Evolutionary conservation across 1,140 invertebrate genomes (phyloP).

Genomic region (Penaeus vannamei): DNA sequence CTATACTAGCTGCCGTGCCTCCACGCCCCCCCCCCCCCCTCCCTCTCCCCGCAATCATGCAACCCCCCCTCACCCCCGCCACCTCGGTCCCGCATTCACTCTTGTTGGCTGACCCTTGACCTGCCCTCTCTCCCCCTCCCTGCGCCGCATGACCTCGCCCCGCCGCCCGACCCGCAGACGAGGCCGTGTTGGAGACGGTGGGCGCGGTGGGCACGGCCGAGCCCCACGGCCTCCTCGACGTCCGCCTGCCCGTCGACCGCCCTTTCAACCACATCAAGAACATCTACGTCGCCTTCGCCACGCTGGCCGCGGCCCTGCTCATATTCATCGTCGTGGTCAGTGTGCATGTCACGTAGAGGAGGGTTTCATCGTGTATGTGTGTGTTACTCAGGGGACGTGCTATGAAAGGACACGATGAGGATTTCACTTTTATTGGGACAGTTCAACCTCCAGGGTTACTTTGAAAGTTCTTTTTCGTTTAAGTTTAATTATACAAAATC

Average conservation of each 20-base stretch:
- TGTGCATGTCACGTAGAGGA: not conserved
- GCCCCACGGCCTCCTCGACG: conserved; percentile 30
- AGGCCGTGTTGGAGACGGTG: conserved; percentile 50
- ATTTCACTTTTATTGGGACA: no score
- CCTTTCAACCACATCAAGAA: conserved; percentile 56
- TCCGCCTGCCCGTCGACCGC: conserved; percentile 26
- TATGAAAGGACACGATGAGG: no score
- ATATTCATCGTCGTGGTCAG: conserved; percentile 53
- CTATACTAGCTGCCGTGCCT: not conserved
- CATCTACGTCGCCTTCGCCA: conserved; percentile 57
- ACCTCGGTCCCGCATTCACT: not conserved
- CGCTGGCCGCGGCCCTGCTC: conserved; percentile 38
- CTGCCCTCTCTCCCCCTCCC: not conserved
- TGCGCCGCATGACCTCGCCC: conserved; percentile 2
- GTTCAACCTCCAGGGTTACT: no score
- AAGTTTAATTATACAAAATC: no score
- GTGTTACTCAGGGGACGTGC: no score
- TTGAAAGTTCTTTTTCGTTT: no score
- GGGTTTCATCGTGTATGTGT: no score
- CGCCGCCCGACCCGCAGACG: conserved; percentile 34
- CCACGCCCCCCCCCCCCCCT: not conserved
- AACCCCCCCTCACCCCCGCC: not conserved
- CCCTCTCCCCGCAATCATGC: no score
- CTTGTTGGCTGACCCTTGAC: not conserved
- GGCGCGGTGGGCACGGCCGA: conserved; percentile 48